Base-by-base conservation (phyloP, 2,888 invertebrate genomes). In the Aphelenchoides bicaudatus region DNA sequence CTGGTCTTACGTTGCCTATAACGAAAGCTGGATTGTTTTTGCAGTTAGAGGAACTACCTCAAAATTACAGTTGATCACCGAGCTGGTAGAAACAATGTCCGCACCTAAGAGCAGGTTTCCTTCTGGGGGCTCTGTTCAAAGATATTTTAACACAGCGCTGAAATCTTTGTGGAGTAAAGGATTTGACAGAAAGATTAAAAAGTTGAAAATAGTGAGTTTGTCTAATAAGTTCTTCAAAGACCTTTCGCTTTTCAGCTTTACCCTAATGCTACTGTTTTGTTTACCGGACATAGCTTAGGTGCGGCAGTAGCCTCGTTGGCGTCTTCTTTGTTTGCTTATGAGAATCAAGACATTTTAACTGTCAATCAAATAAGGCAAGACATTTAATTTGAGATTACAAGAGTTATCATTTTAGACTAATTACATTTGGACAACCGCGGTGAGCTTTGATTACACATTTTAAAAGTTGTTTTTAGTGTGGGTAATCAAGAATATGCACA, bases 371-470 rank as follows among this genome's bases (percentile, higher is more conserved):
- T 75, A 75, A 50, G 73, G 72, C 1, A 53, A 73, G 13, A 10
- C 39, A 43, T 56, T 2, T 19, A 53, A 16, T 2, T n/a, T n/a
- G 39, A 8, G 25, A 59, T 57, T 43, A 25, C 43, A 70, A 71
- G 43, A 6, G 10, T 6, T 10, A 48, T 16, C 37, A 62, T 3
- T 10, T 65, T 21, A 58, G 50, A 27, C 63, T 71, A 34, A 63
- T 74, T 10, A 76, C 75, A 0, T 76, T 75, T 56, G 76, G 76
- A 13, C 73, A 76, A 43, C 76, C 76, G 0, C 54, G 76, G n/a
- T n/a, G n/a, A n/a, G n/a, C n/a, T n/a, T n/a, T n/a, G n/a, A n/a
- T n/a, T n/a, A n/a, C n/a, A n/a, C n/a, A n/a, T n/a, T n/a, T n/a
- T n/a, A n/a, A n/a, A n/a, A n/a, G n/a, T n/a, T n/a, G n/a, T n/a